phyloP scores from a whole-genome alignment of 2,113 vertebrate species.

The Pogona vitticeps region DNA sequence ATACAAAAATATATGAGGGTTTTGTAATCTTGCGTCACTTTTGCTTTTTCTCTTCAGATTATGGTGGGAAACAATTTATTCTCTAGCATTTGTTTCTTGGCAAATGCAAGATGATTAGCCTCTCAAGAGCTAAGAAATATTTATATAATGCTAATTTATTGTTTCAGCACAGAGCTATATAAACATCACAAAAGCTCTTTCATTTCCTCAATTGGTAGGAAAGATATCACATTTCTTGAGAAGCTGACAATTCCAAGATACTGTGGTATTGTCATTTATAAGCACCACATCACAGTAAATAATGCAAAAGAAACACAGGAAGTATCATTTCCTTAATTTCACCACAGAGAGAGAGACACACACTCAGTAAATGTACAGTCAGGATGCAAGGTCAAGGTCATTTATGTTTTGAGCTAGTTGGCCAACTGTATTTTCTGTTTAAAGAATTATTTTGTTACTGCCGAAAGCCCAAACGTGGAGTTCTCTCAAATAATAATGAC shows the following conservation, averaged over 20 bases:
- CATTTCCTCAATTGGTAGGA: constrained; percentile 55
- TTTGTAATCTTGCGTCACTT: not conserved
- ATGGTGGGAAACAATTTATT: not conserved
- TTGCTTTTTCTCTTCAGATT: not conserved
- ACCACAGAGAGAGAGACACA: not conserved
- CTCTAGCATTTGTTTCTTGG: not conserved
- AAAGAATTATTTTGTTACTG: constrained; percentile 5
- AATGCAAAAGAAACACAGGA: constrained; percentile 58
- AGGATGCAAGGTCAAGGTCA: constrained; percentile 4
- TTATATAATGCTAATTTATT: constrained; percentile 8
- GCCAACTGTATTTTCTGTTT: not conserved
- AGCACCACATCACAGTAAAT: not conserved
- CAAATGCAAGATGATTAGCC: not conserved
- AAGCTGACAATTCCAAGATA: constrained; percentile 18
- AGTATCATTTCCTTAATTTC: constrained; percentile 48
- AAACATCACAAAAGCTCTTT: constrained; percentile 43
- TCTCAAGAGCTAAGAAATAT: not conserved
- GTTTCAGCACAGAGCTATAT: constrained; percentile 33
- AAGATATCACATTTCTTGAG: constrained; percentile 15
- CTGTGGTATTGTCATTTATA: not conserved
- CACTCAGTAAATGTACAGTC: not conserved
- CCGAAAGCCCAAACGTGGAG: not conserved
- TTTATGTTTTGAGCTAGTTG: not conserved
- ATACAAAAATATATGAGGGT: too few relatives aligned
- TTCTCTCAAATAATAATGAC: not conserved